Evolutionary conservation across 2,888 invertebrate species (phyloP).

Genomic region (Amblyteles armatorius): DNA sequence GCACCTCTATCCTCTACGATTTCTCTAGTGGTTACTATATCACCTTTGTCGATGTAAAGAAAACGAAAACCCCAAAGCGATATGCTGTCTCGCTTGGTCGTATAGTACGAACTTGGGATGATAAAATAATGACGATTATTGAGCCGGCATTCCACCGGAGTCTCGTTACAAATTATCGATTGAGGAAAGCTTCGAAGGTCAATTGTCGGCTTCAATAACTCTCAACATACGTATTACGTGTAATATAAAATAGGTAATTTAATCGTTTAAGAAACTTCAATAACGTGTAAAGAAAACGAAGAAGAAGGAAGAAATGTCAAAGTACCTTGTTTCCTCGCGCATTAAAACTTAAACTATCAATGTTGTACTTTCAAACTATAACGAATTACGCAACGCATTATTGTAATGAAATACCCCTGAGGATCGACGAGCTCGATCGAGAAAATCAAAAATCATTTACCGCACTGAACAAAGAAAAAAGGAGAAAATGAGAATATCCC

Average conservation of each 20-base stretch:
- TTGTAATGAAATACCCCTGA: slow-evolving; percentile 10
- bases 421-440: not conserved
- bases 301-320: slow-evolving; percentile 41
- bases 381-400: slow-evolving; percentile 24
- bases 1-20: slow-evolving; percentile 40
- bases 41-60: slow-evolving; percentile 47
- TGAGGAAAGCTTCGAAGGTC: slow-evolving; percentile 27
- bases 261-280: slow-evolving; percentile 47
- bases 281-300: slow-evolving; percentile 37
- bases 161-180: slow-evolving; percentile 24
- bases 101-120: slow-evolving; percentile 42
- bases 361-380: slow-evolving; percentile 57
- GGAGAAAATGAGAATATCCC: slow-evolving; percentile 3
- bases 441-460: slow-evolving; percentile 21
- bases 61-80: slow-evolving; percentile 34
- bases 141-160: slow-evolving; percentile 8
- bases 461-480: slow-evolving; percentile 13
- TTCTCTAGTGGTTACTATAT: slow-evolving; percentile 51
- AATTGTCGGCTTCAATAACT: slow-evolving; percentile 51
- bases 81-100: slow-evolving; percentile 41
- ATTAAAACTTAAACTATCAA: slow-evolving; percentile 54
- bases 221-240: slow-evolving; percentile 31
- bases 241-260: slow-evolving; percentile 52
- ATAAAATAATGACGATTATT: slow-evolving; percentile 26
- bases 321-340: slow-evolving; percentile 51